phyloP scores from a whole-genome alignment of 2,888 invertebrate species.

The Lasioglossum morio region DNA sequence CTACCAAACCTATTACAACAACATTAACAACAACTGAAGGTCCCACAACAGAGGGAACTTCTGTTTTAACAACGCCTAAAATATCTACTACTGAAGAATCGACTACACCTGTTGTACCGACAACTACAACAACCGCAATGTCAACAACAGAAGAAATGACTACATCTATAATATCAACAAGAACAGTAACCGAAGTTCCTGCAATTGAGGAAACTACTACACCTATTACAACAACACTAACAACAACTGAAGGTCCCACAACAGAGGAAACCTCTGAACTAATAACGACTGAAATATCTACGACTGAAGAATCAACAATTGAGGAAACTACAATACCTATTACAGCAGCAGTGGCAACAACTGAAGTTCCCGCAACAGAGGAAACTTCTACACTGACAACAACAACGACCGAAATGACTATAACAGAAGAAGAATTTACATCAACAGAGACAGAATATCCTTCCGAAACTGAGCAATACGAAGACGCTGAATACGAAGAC shows the following conservation, averaged over 20 bases:
- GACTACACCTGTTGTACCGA: neutral
- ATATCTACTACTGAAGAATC: neutral
- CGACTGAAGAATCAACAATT: neutral
- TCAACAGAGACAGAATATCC: conserved; percentile 10
- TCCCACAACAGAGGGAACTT: neutral
- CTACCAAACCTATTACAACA: neutral
- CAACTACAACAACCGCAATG: neutral
- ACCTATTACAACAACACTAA: neutral
- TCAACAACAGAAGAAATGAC: neutral
- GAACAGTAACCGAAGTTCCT: conserved; percentile 39
- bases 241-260: neutral
- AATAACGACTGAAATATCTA: neutral
- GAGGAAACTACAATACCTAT: neutral
- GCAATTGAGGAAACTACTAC: neutral
- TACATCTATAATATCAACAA: neutral
- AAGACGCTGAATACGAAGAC: conserved; percentile 8
- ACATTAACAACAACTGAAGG: neutral
- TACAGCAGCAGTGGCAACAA: neutral
- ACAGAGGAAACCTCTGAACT: no score
- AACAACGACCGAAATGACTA: conserved; percentile 1
- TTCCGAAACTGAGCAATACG: neutral
- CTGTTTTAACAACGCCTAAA: neutral
- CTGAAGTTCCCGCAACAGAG: neutral
- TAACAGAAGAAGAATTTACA: neutral
- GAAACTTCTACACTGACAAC: neutral